Base-by-base conservation (phyloP, 2,113 vertebrate genomes). In the Xiphophorus maculatus region DNA sequence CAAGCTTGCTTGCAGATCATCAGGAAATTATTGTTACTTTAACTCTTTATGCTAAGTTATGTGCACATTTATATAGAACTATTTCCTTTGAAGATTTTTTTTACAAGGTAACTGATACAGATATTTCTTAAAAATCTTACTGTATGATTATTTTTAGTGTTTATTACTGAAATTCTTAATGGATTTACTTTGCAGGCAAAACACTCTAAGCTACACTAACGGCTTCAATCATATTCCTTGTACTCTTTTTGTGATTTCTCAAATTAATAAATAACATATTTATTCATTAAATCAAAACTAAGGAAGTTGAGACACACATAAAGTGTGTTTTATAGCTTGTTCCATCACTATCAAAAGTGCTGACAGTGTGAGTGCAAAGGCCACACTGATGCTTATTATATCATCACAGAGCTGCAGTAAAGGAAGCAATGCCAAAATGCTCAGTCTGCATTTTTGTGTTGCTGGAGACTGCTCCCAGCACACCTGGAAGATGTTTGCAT, bases 311-410 rank as follows among this genome's bases (percentile, higher is more conserved):
- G 42, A 78, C 61, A 66, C 40, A 17, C 5, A 60, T 5, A 61
- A 80, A 71, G 62, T 66, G 62, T 63, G 58, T 77, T 48, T 60
- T 77, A 33, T 68, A 82, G 65, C 63, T 54, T 71, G 32, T 81
- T 87, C 51, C 84, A 76, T 79, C 29, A 83, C n/a, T 10, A 58
- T 63, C 58, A 71, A 71, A 82, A 82, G 54, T 81, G 87, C 87
- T 87, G 82, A 85, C 63, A 3, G 51, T 51, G 77, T 71, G 76
- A 8, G 81, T 74, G 79, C 77, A 80, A 79, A 89, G 76, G 69
- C 76, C 81, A 63, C 70, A 86, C 25, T 58, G 66, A 63, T 87
- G 71, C 73, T 83, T 84, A 84, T 86, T 88, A 82, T 86, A 42
- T 64, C 73, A 77, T 86, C 81, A 74, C 77, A 65, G 83, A 84